Base-by-base conservation (phyloP, 2,113 vertebrate species). In the Ceratotherium simum region DNA sequence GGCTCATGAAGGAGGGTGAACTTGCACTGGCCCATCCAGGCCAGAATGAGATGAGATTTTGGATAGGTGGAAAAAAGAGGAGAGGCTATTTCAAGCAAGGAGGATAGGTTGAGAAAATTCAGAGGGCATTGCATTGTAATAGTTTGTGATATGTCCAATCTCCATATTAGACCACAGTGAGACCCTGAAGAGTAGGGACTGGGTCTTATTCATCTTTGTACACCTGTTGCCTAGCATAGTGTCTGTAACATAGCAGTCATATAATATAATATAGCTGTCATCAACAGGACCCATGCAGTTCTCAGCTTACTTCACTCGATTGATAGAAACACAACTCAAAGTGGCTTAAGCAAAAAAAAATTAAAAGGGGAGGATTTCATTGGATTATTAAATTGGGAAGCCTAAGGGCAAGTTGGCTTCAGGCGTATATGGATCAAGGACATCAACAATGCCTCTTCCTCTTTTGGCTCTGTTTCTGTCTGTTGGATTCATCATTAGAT, bases 221-320 rank as follows among this genome's bases (percentile, higher is more conserved):
- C 0, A 27, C 17, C 25, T 33, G 39, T 17, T 33, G 33, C 25
- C 36, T 46, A 60, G 65, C 46, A 16, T 0, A 5, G 48, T 17
- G 81, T 39, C 69, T 8, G 36, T 36, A 6, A 8, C 5, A 6
- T 10, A 1, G 12, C 2, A 58, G 9, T 29, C 29, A 3, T 8
- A 5, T 3, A 42, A 4, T 9, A 46, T 5, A 7, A 31, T 1
- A 1, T 29, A 3, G 8, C 1, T 6, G 0, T 13, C 0, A 12
- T 7, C 1, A 11, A 2, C 27, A 6, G n/a, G 17, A n/a, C 25
- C 36, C 10, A 0, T 2, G 25, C 13, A 5, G 6, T 29, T 65
- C 80, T 75, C 16, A 3, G 3, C 11, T 10, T 21, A 60, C 54
- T 23, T 58, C 16, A 16, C 54, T 48, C 27, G 36, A 5, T 10